Conservation (phyloP, 2,797 vertebrate genomes). For the Miichthys miiuy region DNA sequence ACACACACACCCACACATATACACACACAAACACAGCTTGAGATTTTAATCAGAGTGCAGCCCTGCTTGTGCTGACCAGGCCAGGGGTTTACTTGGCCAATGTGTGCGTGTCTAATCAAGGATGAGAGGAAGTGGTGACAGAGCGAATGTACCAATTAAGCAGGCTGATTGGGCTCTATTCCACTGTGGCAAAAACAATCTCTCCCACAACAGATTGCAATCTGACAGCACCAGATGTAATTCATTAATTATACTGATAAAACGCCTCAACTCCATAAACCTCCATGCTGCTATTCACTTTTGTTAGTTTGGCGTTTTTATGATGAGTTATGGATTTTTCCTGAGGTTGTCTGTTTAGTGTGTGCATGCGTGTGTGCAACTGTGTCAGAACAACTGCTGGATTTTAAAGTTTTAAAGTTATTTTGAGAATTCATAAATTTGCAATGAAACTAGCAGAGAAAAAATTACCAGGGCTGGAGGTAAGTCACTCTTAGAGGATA, state of each 20-base stretch:
- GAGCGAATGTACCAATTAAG: constrained; percentile 86
- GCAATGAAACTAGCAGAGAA: constrained; percentile 2
- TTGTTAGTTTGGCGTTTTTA: constrained; percentile 76
- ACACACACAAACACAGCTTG: constrained; percentile 50
- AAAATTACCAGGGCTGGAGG: constrained; percentile 9
- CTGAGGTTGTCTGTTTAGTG: constrained; percentile 39
- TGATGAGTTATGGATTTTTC: constrained; percentile 65
- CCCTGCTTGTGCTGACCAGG: constrained; percentile 72
- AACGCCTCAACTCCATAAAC: constrained; percentile 73
- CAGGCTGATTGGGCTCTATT: constrained; percentile 84
- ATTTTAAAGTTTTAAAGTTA: constrained; percentile 37
- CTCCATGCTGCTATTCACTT: constrained; percentile 68
- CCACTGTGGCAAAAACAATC: constrained; percentile 85
- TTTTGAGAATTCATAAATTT: constrained; percentile 19
- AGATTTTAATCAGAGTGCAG: constrained; percentile 76
- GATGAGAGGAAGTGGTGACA: constrained; percentile 80
- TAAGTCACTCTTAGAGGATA: constrained; percentile 3
- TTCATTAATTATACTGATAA: constrained; percentile 87
- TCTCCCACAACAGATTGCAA: constrained; percentile 84
- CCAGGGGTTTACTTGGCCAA: constrained; percentile 72
- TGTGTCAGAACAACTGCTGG: constrained; percentile 46
- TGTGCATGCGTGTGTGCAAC: constrained; percentile 18
- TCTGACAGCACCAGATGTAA: constrained; percentile 88
- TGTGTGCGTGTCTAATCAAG: constrained; percentile 82
- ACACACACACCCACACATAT: constrained; percentile 18